Evolutionary conservation across 2,113 vertebrate species (phyloP), one percentile per base, ranked within the genome.

Genomic region (Spheniscus mendiculus): DNA sequence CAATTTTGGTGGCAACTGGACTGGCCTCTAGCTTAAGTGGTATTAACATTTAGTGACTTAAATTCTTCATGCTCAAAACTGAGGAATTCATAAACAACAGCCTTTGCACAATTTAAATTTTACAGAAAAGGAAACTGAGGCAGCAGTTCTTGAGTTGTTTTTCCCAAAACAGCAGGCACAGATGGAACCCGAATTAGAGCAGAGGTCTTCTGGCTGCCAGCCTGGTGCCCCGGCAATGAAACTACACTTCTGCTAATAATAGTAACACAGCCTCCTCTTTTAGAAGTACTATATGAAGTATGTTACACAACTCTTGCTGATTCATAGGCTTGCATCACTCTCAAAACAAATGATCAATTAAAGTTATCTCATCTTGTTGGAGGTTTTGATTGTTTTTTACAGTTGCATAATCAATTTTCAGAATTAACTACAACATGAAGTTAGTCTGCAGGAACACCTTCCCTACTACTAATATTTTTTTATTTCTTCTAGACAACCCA

Each of bases 271-370:
- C 32, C 38, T 92, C 79, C 49, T 36, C 65, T 95, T 97, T 95
- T 94, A 95, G 89, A 90, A 96, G 47, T 63, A 74, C 59, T 93
- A 44, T 91, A 94, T 78, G 85, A 93, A 94, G 72, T 36, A 77
- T 5, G 40, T 82, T 91, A 87, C 77, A 89, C 89, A 96, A 95
- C 47, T 87, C 72, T 81, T 0, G 2, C 76, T 95, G 94, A 93
- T 95, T 96, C 72, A 90, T 44, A 79, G 52, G 72, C 47, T 95
- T 95, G 88, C 89, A 95, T 93, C 89, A 96, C 56, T 56, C 76
- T 87, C 74, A 84, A 89, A 97, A 86, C 63, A 95, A 95, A 95
- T 63, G n/a, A 95, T 89, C 86, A 91, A 77, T 95, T 93, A 70
- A 95, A 94, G 34, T 87, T 78, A 93, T 66, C 74, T 89, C 69